Evolutionary conservation across 2,797 vertebrate genomes (phyloP).

Genomic region (Syngnathus rostellatus): DNA sequence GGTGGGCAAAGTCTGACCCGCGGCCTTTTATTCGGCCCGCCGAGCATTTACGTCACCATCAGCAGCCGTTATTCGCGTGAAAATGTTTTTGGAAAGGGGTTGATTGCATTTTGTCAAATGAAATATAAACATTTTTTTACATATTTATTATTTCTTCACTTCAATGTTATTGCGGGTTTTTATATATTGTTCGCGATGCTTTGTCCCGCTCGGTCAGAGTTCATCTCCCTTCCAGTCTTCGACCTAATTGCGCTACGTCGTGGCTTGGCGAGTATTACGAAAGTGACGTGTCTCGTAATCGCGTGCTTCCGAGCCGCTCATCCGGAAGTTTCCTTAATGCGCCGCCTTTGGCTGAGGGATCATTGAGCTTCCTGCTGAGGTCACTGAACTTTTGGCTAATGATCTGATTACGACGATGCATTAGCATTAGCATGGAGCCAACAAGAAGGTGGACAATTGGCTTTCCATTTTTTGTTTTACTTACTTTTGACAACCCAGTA

Average conservation of each 20-base stretch:
- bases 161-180: no score
- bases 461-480: neutral
- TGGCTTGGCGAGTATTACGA: slow-evolving; percentile 43
- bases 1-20: slow-evolving; percentile 1
- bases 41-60: neutral
- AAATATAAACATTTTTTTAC: neutral
- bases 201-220: slow-evolving; percentile 28
- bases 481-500: slow-evolving; percentile 2
- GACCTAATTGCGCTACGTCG: slow-evolving; percentile 50
- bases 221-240: slow-evolving; percentile 11
- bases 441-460: neutral
- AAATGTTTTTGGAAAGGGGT: neutral
- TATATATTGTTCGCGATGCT: slow-evolving; percentile 5
- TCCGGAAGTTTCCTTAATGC: slow-evolving; percentile 48
- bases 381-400: slow-evolving; percentile 48
- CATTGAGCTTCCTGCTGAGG: slow-evolving; percentile 42
- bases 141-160: no score
- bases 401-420: slow-evolving; percentile 42
- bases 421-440: slow-evolving; percentile 14
- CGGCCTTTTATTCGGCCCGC: neutral
- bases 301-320: slow-evolving; percentile 47
- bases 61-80: neutral
- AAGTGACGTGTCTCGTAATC: slow-evolving; percentile 43
- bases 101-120: neutral
- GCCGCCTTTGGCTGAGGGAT: slow-evolving; percentile 32